Evolutionary conservation across 2,888 invertebrate species (phyloP), one percentile per base, ranked within the genome.

Genomic region (Leptinotarsa rubiginosa): DNA sequence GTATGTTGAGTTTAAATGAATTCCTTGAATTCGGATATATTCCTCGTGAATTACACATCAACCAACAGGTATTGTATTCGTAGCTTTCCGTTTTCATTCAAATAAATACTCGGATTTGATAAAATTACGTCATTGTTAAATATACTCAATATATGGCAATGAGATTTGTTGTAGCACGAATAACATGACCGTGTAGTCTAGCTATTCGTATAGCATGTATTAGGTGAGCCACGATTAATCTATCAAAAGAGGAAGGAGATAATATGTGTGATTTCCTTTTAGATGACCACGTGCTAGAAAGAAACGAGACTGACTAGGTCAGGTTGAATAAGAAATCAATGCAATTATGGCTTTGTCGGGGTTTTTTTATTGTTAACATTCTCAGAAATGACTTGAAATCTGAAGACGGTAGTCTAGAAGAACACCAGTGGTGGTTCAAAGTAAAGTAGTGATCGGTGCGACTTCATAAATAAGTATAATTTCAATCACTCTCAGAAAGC

Each of bases 211-310:
- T 16, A 41, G 7, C 41, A 50, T 16, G n/a, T 13, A 50, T 50
- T 50, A 50, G 50, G 50, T 50, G 50, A 50, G 4, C 50, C 50
- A 50, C 50, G 15, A 50, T 50, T 50, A 50, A 50, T n/a, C 50
- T 50, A 50, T 50, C 50, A n/a, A 50, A 50, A 50, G 50, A 50
- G 50, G 50, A 50, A 50, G n/a, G 50, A 50, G 50, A 50, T 50
- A 50, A 50, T 12, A n/a, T n/a, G 50, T 50, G 50, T n/a, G 50
- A 50, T 50, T 50, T 50, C 50, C 50, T 50, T 50, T 16, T n/a
- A 50, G 50, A 50, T 50, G 16, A 50, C 50, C 50, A 50, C 50
- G 50, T 50, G 50, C 50, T 50, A n/a, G 50, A 50, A 50, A 50
- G 50, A 50, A 50, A 50, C 50, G 50, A 50, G 13, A 50, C 50